Base-by-base conservation (phyloP, 1,140 invertebrate genomes). In the Lucilia cuprina region DNA sequence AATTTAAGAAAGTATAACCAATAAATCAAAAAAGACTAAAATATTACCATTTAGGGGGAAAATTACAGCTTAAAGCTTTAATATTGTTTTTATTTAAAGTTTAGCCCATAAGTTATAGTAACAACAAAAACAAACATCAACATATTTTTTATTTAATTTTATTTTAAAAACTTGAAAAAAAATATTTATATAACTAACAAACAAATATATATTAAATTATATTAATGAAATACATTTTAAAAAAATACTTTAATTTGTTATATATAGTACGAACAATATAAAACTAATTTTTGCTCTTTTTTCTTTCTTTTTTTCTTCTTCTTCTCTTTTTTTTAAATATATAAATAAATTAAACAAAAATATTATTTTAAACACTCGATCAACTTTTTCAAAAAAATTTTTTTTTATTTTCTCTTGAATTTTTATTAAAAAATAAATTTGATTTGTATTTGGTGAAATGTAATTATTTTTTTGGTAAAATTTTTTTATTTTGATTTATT, bases 221-320 rank as follows among this genome's bases (percentile, higher is more conserved):
- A 60, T 78, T 35, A 75, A 2, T 78, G 80, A 50, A 60, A 17
- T 41, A 30, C 30, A 78, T 65, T 17, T 65, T 49, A 83, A 41
- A 41, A 41, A 41, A 34, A 50, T 84, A 82, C 74, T 84, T 82
- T 84, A 82, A 49, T 30, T 30, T 30, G 74, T 50, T 84, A 74
- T 83, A 19, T 70, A 70, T 70, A 70, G 65, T 74, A 74, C 25
- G 30, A 19, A 84, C 49, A 84, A 83, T 82, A 60, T 83, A 70
- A 78, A 88, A 90, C 89, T 90, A 90, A 90, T 89, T 90, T 89
- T 87, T 90, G 86, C 86, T 90, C 86, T 90, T 90, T 89, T 90
- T 90, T 88, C 89, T 90, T 90, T 90, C 87, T 89, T 90, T 89
- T 82, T 85, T 89, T 90, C 41, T 80, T 25, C 21, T 80, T 50